Conservation (phyloP, 2,797 vertebrate species). For the Neoniphon sammara region DNA sequence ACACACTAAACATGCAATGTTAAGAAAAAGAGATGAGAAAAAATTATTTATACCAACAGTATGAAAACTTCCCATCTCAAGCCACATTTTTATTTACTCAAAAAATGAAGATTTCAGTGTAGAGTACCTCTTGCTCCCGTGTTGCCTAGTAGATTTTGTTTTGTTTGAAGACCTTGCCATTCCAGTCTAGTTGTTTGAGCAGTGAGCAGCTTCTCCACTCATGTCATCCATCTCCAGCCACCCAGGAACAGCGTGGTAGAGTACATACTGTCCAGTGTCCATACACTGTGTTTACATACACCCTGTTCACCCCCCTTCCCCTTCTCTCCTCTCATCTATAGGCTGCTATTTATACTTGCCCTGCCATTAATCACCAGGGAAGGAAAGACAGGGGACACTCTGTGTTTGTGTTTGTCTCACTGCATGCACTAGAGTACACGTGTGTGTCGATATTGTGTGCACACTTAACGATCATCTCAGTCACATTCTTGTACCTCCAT, state of each 20-base stretch:
- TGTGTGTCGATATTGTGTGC: neutral
- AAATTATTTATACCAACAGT: no score
- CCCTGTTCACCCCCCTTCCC: neutral
- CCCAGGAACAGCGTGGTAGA: neutral
- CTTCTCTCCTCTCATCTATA: constrained; percentile 5
- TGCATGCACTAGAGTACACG: neutral
- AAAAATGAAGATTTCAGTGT: no score
- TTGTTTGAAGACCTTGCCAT: neutral
- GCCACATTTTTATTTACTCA: no score
- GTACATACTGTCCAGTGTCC: constrained; percentile 5
- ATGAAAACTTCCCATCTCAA: no score
- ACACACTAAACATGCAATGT: no score
- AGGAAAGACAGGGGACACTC: neutral
- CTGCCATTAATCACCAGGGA: constrained; percentile 12
- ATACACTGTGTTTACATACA: constrained; percentile 4
- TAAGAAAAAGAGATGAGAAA: no score
- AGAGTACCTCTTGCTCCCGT: no score
- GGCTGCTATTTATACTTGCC: constrained; percentile 23
- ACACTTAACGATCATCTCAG: neutral
- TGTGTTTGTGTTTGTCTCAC: neutral
- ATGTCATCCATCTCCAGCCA: neutral
- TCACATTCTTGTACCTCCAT: neutral
- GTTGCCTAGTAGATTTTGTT: neutral
- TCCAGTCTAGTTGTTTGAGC: neutral
- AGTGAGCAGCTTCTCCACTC: neutral